Percentiles rank a stretch among this genome's conserved stretches.
These are phyloP conservation scores for Hydropotes inermis DNA, from an alignment of 2,113 vertebrate genomes.

Conservation along the genomic window DNA sequence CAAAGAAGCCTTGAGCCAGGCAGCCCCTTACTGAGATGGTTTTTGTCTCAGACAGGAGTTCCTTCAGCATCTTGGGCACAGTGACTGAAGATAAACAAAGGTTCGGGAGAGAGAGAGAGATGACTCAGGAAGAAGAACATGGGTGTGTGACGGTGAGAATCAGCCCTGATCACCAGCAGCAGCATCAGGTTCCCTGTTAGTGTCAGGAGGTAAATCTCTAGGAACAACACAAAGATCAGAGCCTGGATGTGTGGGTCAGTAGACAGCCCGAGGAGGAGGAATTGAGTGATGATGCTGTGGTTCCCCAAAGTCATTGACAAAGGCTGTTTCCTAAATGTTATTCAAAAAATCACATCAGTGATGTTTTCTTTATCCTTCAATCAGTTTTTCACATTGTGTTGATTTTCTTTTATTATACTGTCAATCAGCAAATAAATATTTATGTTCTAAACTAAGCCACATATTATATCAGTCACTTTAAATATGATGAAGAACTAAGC, in stretches of 20 bases:
- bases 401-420: neutral
- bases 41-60: conserved; percentile 23
- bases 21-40: conserved; percentile 16
- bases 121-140: conserved; percentile 52
- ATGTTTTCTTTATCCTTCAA: neutral
- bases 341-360: neutral
- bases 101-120: conserved; percentile 51
- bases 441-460: neutral
- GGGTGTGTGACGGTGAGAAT: neutral
- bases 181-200: neutral
- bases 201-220: neutral
- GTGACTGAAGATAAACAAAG: conserved; percentile 32
- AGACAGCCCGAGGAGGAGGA: neutral
- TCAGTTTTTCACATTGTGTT: neutral
- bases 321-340: neutral
- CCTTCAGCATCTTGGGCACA: neutral
- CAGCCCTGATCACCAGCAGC: neutral
- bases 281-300: neutral
- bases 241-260: neutral
- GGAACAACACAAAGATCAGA: conserved; percentile 11
- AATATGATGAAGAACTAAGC: neutral
- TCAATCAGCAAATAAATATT: neutral
- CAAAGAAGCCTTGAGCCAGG: conserved; percentile 4
- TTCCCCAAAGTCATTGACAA: neutral
- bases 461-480: neutral